Base-by-base conservation (phyloP, 1,140 invertebrate genomes). In the Apis cerana region DNA sequence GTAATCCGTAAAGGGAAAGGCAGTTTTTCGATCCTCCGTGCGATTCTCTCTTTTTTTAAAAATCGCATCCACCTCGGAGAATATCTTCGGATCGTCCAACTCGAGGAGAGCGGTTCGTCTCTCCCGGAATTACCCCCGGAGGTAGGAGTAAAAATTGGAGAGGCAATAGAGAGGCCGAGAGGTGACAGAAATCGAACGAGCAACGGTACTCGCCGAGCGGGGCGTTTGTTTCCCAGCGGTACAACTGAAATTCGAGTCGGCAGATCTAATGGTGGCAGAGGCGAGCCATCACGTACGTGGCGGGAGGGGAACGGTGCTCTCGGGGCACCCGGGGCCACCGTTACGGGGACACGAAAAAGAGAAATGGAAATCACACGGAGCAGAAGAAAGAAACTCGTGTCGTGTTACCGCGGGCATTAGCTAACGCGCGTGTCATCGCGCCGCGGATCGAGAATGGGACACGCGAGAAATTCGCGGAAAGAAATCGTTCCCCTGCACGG, bases 241-340 rank as follows among this genome's bases (percentile, higher is more conserved):
- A 27, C 86, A 80, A 91, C 84, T 93, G 93, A 93, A 93, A 93
- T 89, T 89, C 77, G 92, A 93, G 90, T 78, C 83, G 90, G 91
- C 92, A 91, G 88, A 92, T 92, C 93, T 90, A 94, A 94, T 94
- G 92, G 87, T 89, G 86, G 88, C 89, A 84, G 50, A 82, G 86
- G 88, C 91, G 86, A 91, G 90, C 91, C 91, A 93, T 93, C 92
- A 93, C 91, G 92, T 92, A 89, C 90, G 91, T 91, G 87, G 33
- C 85, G 69, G 69, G 65, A 58, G n/a, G 52, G 71, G 43, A 54
- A 50, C 71, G 23, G 58, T 21, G 33, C 33, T 33, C 33, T 33
- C 33, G 33, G 52, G 52, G 65, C 27, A 33, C 23, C 61, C n/a
- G 67, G 33, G 48, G 27, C 27, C 48, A 71, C 72, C 85, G 77